phyloP scores from a whole-genome alignment of 2,113 vertebrate genomes.

The Xenopus borealis region DNA sequence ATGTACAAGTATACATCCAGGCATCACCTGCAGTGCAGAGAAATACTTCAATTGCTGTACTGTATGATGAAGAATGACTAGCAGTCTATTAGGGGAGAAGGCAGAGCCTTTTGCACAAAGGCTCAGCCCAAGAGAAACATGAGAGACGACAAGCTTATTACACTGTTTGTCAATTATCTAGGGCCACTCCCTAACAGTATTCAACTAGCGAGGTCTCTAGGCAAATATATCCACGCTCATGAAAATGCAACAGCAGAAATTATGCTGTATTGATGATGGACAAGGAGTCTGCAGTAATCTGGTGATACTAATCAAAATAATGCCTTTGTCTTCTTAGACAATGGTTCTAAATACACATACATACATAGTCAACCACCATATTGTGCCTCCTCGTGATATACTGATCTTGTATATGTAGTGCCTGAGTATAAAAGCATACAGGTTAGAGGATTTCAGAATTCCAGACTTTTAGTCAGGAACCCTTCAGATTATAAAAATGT shows the following conservation, averaged over 20 bases:
- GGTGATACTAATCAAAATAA: too few relatives aligned
- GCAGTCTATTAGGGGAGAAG: not conserved
- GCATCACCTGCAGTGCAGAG: not conserved
- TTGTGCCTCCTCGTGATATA: too few relatives aligned
- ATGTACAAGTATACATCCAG: not conserved
- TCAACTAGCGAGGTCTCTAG: not conserved
- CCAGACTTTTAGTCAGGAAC: too few relatives aligned
- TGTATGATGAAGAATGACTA: constrained; percentile 7
- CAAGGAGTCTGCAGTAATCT: too few relatives aligned
- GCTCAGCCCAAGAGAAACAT: not conserved
- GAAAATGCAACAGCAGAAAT: not conserved
- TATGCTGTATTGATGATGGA: too few relatives aligned
- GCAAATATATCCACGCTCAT: not conserved
- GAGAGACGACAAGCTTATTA: constrained; percentile 1
- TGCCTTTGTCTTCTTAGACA: too few relatives aligned
- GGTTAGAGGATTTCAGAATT: too few relatives aligned
- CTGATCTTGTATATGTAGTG: too few relatives aligned
- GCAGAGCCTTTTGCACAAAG: not conserved
- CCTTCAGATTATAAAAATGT: too few relatives aligned
- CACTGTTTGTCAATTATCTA: constrained; percentile 11
- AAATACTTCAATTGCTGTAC: not conserved
- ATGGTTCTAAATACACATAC: too few relatives aligned
- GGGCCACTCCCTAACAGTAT: constrained; percentile 5
- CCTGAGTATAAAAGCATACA: too few relatives aligned
- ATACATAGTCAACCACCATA: too few relatives aligned